Evolutionary conservation across 2,888 invertebrate genomes (phyloP).

Genomic region (Sphinx pinastri): DNA sequence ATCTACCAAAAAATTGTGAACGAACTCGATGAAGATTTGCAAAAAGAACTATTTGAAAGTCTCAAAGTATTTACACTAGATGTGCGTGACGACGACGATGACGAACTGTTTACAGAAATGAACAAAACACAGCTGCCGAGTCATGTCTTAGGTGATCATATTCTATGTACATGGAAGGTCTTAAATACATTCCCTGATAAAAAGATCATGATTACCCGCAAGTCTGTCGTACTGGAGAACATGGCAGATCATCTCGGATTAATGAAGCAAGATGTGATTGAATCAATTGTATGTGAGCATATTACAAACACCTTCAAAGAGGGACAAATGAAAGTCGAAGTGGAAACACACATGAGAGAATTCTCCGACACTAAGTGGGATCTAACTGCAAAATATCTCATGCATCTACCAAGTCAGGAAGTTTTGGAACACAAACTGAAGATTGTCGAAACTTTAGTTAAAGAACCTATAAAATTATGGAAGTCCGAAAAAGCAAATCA

Average conservation of each 20-base stretch:
- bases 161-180: slow-evolving; percentile 50
- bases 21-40: slow-evolving; percentile 32
- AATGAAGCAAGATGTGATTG: slow-evolving; percentile 46
- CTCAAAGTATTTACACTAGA: slow-evolving; percentile 51
- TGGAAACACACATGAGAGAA: slow-evolving; percentile 28
- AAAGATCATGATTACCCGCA: slow-evolving; percentile 41
- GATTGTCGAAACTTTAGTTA: slow-evolving; percentile 40
- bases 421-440: slow-evolving; percentile 34
- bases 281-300: slow-evolving; percentile 48
- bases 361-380: slow-evolving; percentile 48
- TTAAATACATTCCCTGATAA: slow-evolving; percentile 50
- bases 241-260: slow-evolving; percentile 42
- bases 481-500: slow-evolving; percentile 33
- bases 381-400: slow-evolving; percentile 42
- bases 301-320: slow-evolving; percentile 41
- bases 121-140: slow-evolving; percentile 42
- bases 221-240: slow-evolving; percentile 39
- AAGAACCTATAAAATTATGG: slow-evolving; percentile 41
- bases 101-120: slow-evolving; percentile 49
- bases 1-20: slow-evolving; percentile 46
- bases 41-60: slow-evolving; percentile 48
- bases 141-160: slow-evolving; percentile 42
- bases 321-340: slow-evolving; percentile 32
- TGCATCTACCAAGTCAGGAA: slow-evolving; percentile 34
- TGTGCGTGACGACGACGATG: slow-evolving; percentile 55